Base-by-base conservation (phyloP, 2,888 invertebrate genomes). In the Drosophila mayaguana region DNA sequence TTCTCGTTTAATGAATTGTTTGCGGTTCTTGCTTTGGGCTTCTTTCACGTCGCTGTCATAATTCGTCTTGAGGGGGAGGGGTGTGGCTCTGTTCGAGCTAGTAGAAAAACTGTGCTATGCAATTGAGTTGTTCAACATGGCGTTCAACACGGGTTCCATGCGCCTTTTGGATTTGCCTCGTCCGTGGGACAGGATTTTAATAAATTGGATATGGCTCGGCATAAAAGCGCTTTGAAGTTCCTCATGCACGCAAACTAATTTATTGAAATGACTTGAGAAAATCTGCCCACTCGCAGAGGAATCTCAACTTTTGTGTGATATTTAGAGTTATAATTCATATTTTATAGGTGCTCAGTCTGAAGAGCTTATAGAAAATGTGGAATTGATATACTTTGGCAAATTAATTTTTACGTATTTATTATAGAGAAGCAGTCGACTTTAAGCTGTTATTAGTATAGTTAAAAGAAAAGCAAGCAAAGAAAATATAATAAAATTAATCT, bases 1-100 rank as follows among this genome's bases (percentile, higher is more conserved):
- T 84, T 76, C 68, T 80, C 69, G 82, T 80, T 90, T 90, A 88
- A 88, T 88, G 91, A 88, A 88, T 90, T 90, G 90, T 86, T 88
- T 88, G 85, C 71, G 87, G 75, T 69, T 67, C 77, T 68, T 62
- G 82, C 79, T 88, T 75, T 64, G 69, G 74, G 70, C 69, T 65
- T 51, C 69, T 62, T 63, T 50, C 61, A 34, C 45, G 54, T 60
- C 45, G 40, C 63, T 68, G 72, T 72, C 66, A 78, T 76, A 77
- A 66, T 72, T 59, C 55, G 74, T 85, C 71, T 71, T 81, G 61
- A 73, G 65, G 63, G 28, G 28, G 28, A 0, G 5, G 3, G 3
- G 25, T 0, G 25, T 5, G 8, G 28, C 28, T 28, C 28, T 28
- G 7, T 28, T 78, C 75, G 62, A 76, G 60, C 70, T 28, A 36